A percentile compares a stretch with the other conserved stretches of the same genome.
phyloP scores from a whole-genome alignment of 2,113 vertebrate genomes.

The Brachionichthys hirsutus region DNA sequence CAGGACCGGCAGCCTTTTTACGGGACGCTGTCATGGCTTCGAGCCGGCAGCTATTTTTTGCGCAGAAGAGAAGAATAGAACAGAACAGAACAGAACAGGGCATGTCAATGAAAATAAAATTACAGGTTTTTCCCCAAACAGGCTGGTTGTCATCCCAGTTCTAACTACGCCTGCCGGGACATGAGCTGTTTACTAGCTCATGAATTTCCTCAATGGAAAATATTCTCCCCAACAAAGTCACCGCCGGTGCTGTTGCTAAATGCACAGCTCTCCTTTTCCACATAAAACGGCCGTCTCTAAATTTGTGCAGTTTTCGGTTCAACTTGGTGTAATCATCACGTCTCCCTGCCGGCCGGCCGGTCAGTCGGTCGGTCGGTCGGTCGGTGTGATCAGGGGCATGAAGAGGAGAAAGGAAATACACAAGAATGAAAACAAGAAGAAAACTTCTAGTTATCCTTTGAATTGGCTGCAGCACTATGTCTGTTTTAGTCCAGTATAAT shows the following conservation, averaged over 20 bases:
- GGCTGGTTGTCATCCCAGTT: constrained; percentile 58
- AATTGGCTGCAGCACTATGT: too few species aligned
- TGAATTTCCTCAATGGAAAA: constrained; percentile 78
- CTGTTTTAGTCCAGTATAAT: too few species aligned
- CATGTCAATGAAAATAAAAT: constrained; percentile 54
- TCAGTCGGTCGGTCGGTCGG: too few species aligned
- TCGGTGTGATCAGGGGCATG: constrained; percentile 4
- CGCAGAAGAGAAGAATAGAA: too few species aligned
- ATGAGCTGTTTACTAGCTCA: constrained; percentile 73
- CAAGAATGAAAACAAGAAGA: background rate
- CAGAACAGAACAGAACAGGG: constrained; percentile 32
- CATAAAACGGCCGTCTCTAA: constrained; percentile 63
- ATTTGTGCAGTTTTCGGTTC: constrained; percentile 47
- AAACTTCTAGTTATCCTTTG: too few species aligned
- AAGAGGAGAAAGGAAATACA: constrained; percentile 15
- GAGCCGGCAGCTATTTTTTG: constrained; percentile 39
- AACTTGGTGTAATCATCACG: constrained; percentile 36
- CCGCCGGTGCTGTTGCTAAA: constrained; percentile 54
- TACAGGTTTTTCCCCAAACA: constrained; percentile 56
- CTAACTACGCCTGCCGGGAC: constrained; percentile 63
- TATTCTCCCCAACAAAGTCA: constrained; percentile 68
- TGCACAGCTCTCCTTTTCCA: constrained; percentile 65
- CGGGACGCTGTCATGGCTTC: constrained; percentile 7
- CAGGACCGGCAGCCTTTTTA: constrained; percentile 6
- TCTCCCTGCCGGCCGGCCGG: constrained; percentile 13